Evolutionary conservation across 2,888 invertebrate species (phyloP).

Genomic region (Aphidoletes aphidimyza): DNA sequence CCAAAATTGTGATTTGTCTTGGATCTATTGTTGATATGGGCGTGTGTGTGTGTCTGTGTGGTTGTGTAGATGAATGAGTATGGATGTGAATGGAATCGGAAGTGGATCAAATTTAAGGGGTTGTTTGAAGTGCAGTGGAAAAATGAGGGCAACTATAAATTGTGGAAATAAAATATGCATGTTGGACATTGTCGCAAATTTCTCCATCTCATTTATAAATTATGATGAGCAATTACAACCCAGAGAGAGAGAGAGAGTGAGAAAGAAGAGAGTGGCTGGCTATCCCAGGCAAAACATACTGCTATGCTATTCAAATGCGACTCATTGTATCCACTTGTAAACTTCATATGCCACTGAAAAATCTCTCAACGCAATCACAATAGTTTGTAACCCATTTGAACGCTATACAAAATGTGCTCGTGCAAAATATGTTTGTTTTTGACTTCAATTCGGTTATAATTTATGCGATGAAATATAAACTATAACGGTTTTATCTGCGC

Average conservation of each 20-base stretch:
- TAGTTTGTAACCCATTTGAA: no score
- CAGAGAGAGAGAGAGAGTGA: no score
- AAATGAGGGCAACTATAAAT: not conserved
- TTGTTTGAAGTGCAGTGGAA: not conserved
- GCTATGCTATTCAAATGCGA: no score
- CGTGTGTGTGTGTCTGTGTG: no score
- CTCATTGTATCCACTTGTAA: not conserved
- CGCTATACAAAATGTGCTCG: no score
- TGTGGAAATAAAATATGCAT: slow-evolving; percentile 20
- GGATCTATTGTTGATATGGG: no score
- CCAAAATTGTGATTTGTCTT: not conserved
- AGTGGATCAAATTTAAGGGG: no score
- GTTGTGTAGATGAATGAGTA: no score
- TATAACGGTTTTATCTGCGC: not conserved
- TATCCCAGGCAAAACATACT: no score
- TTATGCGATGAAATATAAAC: slow-evolving; percentile 17
- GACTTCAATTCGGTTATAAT: slow-evolving; percentile 13
- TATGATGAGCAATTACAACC: slow-evolving; percentile 18
- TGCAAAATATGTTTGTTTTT: slow-evolving; percentile 12
- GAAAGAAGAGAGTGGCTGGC: no score
- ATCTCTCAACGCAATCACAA: not conserved
- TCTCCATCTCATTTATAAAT: slow-evolving; percentile 5
- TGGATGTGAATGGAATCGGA: no score
- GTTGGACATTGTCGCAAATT: slow-evolving; percentile 26
- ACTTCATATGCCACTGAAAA: not conserved